Evolutionary conservation across 1,140 invertebrate genomes (phyloP).

Genomic region (Metaphire vulgaris): DNA sequence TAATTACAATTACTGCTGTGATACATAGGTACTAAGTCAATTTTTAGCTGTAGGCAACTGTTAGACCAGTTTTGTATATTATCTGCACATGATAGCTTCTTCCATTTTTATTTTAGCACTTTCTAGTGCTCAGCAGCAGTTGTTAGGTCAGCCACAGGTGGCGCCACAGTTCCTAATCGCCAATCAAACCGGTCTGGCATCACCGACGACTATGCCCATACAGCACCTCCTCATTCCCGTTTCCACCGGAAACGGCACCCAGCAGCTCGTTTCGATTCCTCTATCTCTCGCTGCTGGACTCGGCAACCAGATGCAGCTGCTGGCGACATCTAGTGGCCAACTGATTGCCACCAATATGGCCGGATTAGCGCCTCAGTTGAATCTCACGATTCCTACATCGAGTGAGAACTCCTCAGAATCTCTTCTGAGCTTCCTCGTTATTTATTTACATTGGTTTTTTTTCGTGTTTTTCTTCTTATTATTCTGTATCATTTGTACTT

Average conservation of each 20-base stretch:
- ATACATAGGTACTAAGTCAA: too few species aligned
- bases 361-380: slow-evolving; percentile 63
- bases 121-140: slow-evolving; percentile 41
- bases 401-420: too few species aligned
- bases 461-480: background rate
- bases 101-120: too few species aligned
- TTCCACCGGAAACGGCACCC: slow-evolving; percentile 72
- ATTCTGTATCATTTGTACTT: too few species aligned
- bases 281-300: slow-evolving; percentile 52
- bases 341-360: slow-evolving; percentile 75
- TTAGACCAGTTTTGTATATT: too few species aligned
- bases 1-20: too few species aligned
- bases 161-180: slow-evolving; percentile 80
- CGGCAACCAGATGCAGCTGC: slow-evolving; percentile 55
- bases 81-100: too few species aligned
- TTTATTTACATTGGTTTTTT: background rate
- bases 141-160: slow-evolving; percentile 56
- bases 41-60: too few species aligned
- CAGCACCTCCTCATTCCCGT: slow-evolving; percentile 81
- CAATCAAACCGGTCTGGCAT: slow-evolving; percentile 66
- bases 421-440: too few species aligned
- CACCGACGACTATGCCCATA: slow-evolving; percentile 63
- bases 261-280: slow-evolving; percentile 87
- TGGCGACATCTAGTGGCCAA: slow-evolving; percentile 60
- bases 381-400: slow-evolving; percentile 52